Conservation (phyloP, 2,797 vertebrate genomes). For the Enteromius fasciolatus region DNA sequence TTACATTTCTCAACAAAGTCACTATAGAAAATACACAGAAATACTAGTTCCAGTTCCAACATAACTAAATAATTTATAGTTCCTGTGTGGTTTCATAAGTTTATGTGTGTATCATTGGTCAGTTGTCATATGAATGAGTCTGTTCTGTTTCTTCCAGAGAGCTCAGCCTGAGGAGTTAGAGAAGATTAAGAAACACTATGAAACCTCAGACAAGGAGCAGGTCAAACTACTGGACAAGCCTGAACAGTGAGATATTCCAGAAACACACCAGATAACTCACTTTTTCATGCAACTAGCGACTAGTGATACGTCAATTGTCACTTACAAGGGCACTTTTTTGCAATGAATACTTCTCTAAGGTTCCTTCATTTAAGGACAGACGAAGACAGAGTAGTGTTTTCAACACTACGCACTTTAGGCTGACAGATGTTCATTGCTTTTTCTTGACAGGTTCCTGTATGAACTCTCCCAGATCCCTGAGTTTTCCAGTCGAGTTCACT, state of each 20-base stretch:
- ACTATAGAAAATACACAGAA: not conserved
- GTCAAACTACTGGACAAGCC: constrained; percentile 95
- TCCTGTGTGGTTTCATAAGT: constrained; percentile 19
- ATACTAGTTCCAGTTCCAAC: not conserved
- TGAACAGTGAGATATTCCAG: constrained; percentile 87
- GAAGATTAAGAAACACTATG: constrained; percentile 88
- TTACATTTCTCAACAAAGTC: not conserved
- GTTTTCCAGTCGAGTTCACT: constrained; percentile 87
- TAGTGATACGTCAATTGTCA: constrained; percentile 25
- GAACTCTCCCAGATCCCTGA: constrained; percentile 94
- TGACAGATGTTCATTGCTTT: constrained; percentile 11
- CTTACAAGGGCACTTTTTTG: constrained; percentile 3
- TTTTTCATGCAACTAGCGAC: not conserved
- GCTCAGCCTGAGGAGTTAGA: constrained; percentile 91
- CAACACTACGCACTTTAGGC: not conserved
- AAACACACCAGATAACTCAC: constrained; percentile 33
- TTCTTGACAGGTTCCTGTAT: constrained; percentile 86
- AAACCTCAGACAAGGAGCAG: constrained; percentile 87
- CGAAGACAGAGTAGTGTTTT: not conserved
- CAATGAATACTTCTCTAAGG: not conserved
- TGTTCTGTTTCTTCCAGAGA: constrained; percentile 77
- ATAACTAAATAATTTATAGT: constrained; percentile 1
- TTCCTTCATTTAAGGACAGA: constrained; percentile 6
- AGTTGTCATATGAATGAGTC: constrained; percentile 29
- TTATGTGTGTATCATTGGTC: constrained; percentile 6